These are phyloP conservation scores for Oncorhynchus masou DNA, from an alignment of 2,113 vertebrate species.

Conservation along the genomic window DNA sequence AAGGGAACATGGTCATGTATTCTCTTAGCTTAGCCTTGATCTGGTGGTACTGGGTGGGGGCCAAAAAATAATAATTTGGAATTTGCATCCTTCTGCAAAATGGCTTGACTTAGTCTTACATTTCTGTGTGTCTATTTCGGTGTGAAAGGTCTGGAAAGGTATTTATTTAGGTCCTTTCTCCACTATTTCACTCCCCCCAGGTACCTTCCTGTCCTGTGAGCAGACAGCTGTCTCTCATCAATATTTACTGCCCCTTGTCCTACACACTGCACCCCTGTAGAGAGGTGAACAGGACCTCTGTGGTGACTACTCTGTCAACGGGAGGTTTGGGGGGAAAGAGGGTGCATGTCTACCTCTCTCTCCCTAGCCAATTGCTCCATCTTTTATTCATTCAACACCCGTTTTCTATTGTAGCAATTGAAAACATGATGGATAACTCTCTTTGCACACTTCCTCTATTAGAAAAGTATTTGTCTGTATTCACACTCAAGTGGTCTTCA, in stretches of 20 bases:
- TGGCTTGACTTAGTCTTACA: too few species aligned
- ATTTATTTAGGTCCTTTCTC: conserved; percentile 1
- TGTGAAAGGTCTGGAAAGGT: not conserved
- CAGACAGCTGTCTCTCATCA: conserved; percentile 56
- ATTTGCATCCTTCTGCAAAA: not conserved
- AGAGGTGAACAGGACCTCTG: too few species aligned
- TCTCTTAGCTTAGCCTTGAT: conserved; percentile 18
- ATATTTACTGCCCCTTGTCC: conserved; percentile 45
- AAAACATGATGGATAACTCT: conserved; percentile 1
- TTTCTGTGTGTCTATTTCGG: not conserved
- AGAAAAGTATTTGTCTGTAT: not conserved
- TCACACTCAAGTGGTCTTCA: not conserved
- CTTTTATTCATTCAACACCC: conserved; percentile 61
- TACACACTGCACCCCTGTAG: conserved; percentile 14
- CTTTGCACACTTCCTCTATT: not conserved
- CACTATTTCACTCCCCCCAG: not conserved
- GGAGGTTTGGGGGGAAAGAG: conserved; percentile 4
- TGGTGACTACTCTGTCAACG: not conserved
- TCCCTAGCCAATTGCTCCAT: conserved; percentile 47
- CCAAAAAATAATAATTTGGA: not conserved
- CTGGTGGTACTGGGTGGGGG: not conserved
- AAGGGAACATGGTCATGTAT: not conserved
- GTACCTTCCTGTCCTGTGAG: not conserved
- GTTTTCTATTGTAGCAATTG: conserved; percentile 35
- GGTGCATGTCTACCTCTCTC: conserved; percentile 13